A percentile compares a stretch with the other conserved stretches of the same genome.
phyloP scores from a whole-genome alignment of 2,113 vertebrate genomes.

The Gambusia affinis region DNA sequence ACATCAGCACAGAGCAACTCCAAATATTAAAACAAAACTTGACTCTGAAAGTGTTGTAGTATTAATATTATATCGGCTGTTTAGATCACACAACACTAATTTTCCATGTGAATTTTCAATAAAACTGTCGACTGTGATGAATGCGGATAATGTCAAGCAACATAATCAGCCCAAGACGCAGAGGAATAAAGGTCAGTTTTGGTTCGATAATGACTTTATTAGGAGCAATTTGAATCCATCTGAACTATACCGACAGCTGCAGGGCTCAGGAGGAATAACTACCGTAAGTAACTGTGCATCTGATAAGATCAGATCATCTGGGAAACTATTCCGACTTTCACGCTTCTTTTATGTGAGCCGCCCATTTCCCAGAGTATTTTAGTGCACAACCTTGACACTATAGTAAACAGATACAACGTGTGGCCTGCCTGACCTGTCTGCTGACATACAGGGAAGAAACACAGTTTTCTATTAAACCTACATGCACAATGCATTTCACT shows the following conservation, averaged over 20 bases:
- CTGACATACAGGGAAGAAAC: slow-evolving; percentile 57
- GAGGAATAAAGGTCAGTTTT: slow-evolving; percentile 28
- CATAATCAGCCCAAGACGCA: slow-evolving; percentile 53
- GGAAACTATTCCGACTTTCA: slow-evolving; percentile 33
- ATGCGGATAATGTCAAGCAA: slow-evolving; percentile 44
- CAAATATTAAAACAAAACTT: slow-evolving; percentile 32
- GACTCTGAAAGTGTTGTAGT: slow-evolving; percentile 12
- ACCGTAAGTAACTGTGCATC: neutral
- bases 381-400: slow-evolving; percentile 3
- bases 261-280: neutral
- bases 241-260: slow-evolving; percentile 1
- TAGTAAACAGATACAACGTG: slow-evolving; percentile 39
- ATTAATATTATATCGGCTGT: slow-evolving; percentile 21
- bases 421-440: slow-evolving; percentile 63
- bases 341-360: slow-evolving; percentile 10
- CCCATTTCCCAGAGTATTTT: slow-evolving; percentile 35
- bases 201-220: slow-evolving; percentile 28
- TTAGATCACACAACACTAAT: slow-evolving; percentile 32
- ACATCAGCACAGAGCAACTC: slow-evolving; percentile 29
- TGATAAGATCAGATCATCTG: slow-evolving; percentile 16
- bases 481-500: neutral
- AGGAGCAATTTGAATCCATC: slow-evolving; percentile 24
- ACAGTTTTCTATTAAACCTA: slow-evolving; percentile 18
- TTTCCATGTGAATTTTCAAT: slow-evolving; percentile 49
- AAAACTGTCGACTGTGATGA: slow-evolving; percentile 55